Conservation (phyloP, 2,888 invertebrate genomes). For the Drosophila monieri region DNA sequence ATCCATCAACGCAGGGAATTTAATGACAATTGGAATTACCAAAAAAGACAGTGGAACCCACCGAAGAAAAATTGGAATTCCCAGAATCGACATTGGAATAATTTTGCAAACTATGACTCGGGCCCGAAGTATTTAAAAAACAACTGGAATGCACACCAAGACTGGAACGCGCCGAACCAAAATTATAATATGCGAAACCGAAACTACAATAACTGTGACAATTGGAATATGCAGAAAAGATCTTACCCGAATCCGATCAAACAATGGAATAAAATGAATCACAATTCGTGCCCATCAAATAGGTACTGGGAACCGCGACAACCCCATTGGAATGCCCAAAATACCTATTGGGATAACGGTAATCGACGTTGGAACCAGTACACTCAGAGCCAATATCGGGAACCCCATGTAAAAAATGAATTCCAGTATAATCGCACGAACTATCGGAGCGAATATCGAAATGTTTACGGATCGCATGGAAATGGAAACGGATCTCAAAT, state of each 20-base stretch:
- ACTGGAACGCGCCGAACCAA: background rate
- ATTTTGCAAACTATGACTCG: no score
- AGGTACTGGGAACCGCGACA: background rate
- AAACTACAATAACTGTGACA: background rate
- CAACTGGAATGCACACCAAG: background rate
- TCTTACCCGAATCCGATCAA: background rate
- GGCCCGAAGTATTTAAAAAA: no score
- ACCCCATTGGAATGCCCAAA: background rate
- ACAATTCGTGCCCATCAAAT: background rate
- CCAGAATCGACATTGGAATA: background rate
- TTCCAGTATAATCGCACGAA: no score
- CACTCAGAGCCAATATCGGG: background rate
- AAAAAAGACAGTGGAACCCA: background rate
- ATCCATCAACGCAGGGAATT: background rate
- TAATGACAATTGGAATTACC: background rate
- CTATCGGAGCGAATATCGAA: background rate
- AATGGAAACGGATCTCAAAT: background rate
- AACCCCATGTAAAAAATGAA: background rate
- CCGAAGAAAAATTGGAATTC: background rate
- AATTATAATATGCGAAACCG: background rate
- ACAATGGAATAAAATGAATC: no score
- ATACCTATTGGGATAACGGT: background rate
- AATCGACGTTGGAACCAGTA: background rate
- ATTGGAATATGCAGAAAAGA: background rate
- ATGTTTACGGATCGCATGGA: background rate